Conservation (phyloP, 2,888 invertebrate species). For the Agrochola circellaris region DNA sequence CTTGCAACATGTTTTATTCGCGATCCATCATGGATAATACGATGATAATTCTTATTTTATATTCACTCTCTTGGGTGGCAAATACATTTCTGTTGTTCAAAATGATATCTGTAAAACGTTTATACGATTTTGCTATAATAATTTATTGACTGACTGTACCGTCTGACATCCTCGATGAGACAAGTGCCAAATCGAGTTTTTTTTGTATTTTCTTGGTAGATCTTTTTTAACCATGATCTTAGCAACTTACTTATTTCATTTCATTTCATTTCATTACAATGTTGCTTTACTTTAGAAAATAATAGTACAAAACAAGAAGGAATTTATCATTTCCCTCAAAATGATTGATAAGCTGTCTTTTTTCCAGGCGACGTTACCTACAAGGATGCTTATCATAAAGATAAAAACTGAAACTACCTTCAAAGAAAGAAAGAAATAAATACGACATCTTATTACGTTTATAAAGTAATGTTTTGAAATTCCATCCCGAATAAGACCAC, state of each 20-base stretch:
- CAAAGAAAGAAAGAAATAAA: background rate
- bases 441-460: background rate
- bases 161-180: slow-evolving; percentile 5
- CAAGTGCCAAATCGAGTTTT: slow-evolving; percentile 15
- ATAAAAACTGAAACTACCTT: background rate
- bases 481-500: slow-evolving; percentile 44
- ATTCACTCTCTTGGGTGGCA: slow-evolving; percentile 48
- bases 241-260: no score
- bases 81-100: slow-evolving; percentile 32
- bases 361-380: background rate
- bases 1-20: slow-evolving; percentile 14
- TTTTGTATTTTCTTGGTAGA: background rate
- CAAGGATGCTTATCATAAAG: background rate
- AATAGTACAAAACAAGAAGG: background rate
- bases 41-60: slow-evolving; percentile 41
- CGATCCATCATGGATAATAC: slow-evolving; percentile 27
- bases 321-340: background rate
- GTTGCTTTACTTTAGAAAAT: background rate
- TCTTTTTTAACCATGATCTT: background rate
- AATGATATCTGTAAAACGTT: slow-evolving; percentile 32
- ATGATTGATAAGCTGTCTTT: background rate
- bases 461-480: slow-evolving; percentile 42
- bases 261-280: no score
- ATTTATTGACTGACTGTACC: slow-evolving; percentile 25
- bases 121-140: slow-evolving; percentile 24